Base-by-base conservation (phyloP, 2,113 vertebrate genomes). In the Scolopax mira region DNA sequence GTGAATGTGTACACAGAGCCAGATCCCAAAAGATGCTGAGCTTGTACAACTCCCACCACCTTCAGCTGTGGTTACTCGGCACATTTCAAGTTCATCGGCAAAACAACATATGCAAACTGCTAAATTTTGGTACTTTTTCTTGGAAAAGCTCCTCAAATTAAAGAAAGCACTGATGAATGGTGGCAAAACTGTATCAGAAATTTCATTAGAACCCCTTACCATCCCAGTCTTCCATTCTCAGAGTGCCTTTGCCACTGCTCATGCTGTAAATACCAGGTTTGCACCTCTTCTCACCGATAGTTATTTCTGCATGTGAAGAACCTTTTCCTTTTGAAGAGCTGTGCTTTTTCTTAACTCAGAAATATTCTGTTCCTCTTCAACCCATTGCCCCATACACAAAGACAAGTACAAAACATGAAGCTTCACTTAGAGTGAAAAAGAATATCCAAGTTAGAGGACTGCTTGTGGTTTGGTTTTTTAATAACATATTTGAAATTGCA, bases 11-110 rank as follows among this genome's bases (percentile, higher is more conserved):
- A 93, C 74, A 95, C 58, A 90, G 71, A 94, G 79, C 11, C 71
- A 89, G 85, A 91, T 88, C 79, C 48, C 51, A 80, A 74, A 96
- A 95, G 88, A 67, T 90, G 93, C 93, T 96, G 93, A 96, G 72
- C 37, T 79, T 71, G 79, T 77, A 46, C 35, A 90, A 85, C 71
- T 85, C 88, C 51, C 72, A 89, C 44, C 66, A 85, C 73, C 77
- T 91, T 92, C 93, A 95, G 58, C 73, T 94, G 77, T 65, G 77
- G 91, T 93, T 96, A 95, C 30, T 78, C 3, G 2, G 60, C 67
- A 91, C 17, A 67, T 91, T 94, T 88, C 86, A 91, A 90, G 64
- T 95, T 90, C 75, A 42, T 85, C 67, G 79, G 35, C 73, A 91
- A 96, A 94, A 70, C 31, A 73, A 33, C 33, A 67, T 60, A 74